These are phyloP conservation scores for Macropis europaea DNA, from an alignment of 2,888 invertebrate species.

Conservation along the genomic window DNA sequence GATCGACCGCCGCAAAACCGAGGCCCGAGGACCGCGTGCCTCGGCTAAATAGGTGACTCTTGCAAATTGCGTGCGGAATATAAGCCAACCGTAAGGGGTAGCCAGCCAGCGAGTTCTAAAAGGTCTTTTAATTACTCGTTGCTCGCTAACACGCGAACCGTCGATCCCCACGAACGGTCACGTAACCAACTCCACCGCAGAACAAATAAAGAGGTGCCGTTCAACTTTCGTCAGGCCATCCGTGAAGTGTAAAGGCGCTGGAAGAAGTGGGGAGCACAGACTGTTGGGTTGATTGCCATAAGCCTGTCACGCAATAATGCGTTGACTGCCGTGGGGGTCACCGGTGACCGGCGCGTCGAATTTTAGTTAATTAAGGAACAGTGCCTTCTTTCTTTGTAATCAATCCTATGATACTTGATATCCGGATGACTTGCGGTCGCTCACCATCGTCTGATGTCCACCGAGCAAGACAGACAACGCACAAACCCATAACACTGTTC, in stretches of 20 bases:
- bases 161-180: conserved; percentile 48
- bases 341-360: no score
- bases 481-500: no score
- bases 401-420: no score
- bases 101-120: conserved; percentile 20
- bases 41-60: conserved; percentile 16
- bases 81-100: conserved; percentile 13
- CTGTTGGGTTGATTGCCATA: neutral
- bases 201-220: conserved; percentile 35
- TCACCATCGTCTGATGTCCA: no score
- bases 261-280: neutral
- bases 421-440: no score
- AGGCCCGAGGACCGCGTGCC: neutral
- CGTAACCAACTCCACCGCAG: conserved; percentile 32
- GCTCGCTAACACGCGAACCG: conserved; percentile 50
- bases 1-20: neutral
- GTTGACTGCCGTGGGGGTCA: no score
- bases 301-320: no score
- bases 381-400: no score
- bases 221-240: conserved; percentile 12
- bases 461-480: no score
- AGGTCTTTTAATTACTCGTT: conserved; percentile 57
- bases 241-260: no score
- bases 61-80: conserved; percentile 46
- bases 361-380: no score